Evolutionary conservation across 2,888 invertebrate genomes (phyloP).

Genomic region (Podabrus alpinus): DNA sequence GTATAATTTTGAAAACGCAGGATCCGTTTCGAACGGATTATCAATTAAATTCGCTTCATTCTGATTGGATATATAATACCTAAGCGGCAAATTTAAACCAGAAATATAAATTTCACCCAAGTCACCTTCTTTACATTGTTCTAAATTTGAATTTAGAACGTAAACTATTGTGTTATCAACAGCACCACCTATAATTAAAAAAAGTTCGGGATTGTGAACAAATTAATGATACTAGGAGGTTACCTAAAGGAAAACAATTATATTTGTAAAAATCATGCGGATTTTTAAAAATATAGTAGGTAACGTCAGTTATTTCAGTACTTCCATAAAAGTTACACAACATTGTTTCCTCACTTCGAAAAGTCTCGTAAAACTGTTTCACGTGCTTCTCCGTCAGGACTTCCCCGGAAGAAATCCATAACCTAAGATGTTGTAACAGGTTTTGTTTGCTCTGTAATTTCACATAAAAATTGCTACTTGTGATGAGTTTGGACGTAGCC

Average conservation of each 20-base stretch:
- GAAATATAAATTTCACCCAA: conserved; percentile 82
- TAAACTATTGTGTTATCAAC: conserved; percentile 81
- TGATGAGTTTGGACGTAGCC: background rate
- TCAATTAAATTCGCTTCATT: conserved; percentile 74
- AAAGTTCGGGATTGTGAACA: background rate
- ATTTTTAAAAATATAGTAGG: conserved; percentile 71
- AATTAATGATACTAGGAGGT: no score
- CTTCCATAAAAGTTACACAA: conserved; percentile 90
- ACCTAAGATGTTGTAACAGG: conserved; percentile 64
- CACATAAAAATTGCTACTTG: accelerated
- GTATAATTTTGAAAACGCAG: conserved; percentile 72
- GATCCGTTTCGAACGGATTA: conserved; percentile 70
- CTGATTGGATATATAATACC: conserved; percentile 77
- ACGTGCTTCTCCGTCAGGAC: conserved; percentile 74
- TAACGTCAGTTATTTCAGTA: conserved; percentile 91
- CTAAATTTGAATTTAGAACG: conserved; percentile 74
- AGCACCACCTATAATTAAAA: conserved; percentile 64
- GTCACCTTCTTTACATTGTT: conserved; percentile 71
- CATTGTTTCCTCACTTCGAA: conserved; percentile 64
- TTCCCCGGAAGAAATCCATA: conserved; percentile 90
- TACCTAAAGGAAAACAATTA: conserved; percentile 82
- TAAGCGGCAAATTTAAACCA: conserved; percentile 77
- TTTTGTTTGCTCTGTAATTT: conserved; percentile 49
- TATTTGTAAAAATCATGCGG: conserved; percentile 63
- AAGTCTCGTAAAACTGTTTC: conserved; percentile 74